These are phyloP conservation scores for Tribolium madens DNA, from an alignment of 1,140 invertebrate genomes.

Conservation along the genomic window DNA sequence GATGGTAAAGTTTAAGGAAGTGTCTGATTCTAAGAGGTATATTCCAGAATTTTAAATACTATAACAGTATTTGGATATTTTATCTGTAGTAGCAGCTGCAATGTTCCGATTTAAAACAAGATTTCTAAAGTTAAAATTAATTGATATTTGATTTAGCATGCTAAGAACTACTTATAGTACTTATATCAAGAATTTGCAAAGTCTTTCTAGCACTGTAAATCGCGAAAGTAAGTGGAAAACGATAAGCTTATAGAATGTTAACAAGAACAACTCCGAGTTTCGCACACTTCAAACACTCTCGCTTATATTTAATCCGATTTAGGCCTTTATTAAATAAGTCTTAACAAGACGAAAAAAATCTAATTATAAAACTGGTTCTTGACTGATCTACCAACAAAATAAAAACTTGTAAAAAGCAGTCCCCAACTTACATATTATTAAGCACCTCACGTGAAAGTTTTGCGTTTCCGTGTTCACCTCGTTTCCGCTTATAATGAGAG, in stretches of 20 bases:
- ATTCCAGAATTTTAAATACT: background rate
- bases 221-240: slow-evolving; percentile 14
- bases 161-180: too few relatives aligned
- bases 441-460: slow-evolving; percentile 46
- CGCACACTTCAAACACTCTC: background rate
- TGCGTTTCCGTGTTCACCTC: slow-evolving; percentile 48
- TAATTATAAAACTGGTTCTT: too few relatives aligned
- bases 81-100: too few relatives aligned
- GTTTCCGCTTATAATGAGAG: slow-evolving; percentile 53
- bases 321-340: background rate
- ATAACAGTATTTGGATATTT: too few relatives aligned
- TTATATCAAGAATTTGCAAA: background rate
- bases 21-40: background rate
- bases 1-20: background rate
- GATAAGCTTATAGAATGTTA: slow-evolving; percentile 22
- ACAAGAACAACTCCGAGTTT: slow-evolving; percentile 21
- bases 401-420: background rate
- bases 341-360: background rate
- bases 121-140: too few relatives aligned
- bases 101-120: too few relatives aligned
- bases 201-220: background rate
- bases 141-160: too few relatives aligned
- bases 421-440: background rate
- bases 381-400: background rate
- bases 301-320: too few relatives aligned